phyloP scores from a whole-genome alignment of 30 jellyfish, hydroid and myxozoan genomes.

The Nemopilema nomurai region DNA sequence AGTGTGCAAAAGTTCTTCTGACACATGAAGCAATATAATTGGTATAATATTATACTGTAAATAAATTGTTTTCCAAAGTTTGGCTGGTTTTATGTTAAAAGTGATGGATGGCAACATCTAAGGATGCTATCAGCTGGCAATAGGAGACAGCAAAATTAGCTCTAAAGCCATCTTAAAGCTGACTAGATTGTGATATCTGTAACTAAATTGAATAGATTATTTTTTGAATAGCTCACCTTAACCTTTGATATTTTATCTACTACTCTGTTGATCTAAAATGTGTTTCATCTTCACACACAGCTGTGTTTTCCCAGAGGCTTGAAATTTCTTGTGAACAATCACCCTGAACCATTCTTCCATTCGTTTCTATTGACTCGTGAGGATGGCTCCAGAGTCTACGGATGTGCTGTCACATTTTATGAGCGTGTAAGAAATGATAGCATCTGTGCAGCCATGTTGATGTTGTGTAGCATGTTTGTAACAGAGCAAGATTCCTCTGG shows the following conservation, averaged over 20 bases:
- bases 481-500: slow-evolving; percentile 52
- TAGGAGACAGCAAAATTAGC: too few relatives aligned
- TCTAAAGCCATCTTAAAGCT: too few relatives aligned
- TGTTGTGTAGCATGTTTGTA: slow-evolving; percentile 74
- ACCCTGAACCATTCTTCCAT: slow-evolving; percentile 76
- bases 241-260: neutral
- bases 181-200: too few relatives aligned
- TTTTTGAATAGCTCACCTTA: too few relatives aligned
- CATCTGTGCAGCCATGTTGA: slow-evolving; percentile 81
- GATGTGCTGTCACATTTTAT: slow-evolving; percentile 86
- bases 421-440: slow-evolving; percentile 73
- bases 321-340: slow-evolving; percentile 58
- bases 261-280: neutral
- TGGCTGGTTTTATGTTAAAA: too few relatives aligned
- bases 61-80: too few relatives aligned
- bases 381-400: slow-evolving; percentile 91
- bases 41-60: too few relatives aligned
- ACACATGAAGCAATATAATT: too few relatives aligned
- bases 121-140: too few relatives aligned
- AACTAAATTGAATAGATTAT: too few relatives aligned
- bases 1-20: too few relatives aligned
- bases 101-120: too few relatives aligned
- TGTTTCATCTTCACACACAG: slow-evolving; percentile 40
- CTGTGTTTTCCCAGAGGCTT: slow-evolving; percentile 96
- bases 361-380: slow-evolving; percentile 93